Evolutionary conservation across 2,797 vertebrate species (phyloP), one percentile per base, ranked within the genome.

Genomic region (Pipistrellus nathusii): DNA sequence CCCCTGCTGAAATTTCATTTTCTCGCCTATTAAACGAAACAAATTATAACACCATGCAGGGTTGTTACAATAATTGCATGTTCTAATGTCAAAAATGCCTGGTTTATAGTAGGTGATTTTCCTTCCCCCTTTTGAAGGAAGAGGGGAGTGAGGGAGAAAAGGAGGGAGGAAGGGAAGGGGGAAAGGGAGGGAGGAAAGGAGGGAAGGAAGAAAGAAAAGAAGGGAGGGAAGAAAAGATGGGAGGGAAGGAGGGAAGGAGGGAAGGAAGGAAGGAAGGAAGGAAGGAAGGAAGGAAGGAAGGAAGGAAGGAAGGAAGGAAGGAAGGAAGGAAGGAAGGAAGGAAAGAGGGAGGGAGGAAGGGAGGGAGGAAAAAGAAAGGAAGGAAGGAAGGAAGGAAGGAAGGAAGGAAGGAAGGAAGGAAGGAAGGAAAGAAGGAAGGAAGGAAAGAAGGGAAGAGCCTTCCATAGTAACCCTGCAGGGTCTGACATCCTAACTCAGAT

Each of bases 61-160:
- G 59, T 76, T 85, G 44, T 82, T 92, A 76, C 81, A 90, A 71
- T 48, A 73, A 81, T 84, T 59, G 38, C 88, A 64, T 81, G 51
- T 62, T 90, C 85, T 71, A 17, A 59, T 83, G 62, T 81, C 53
- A 44, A 94, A 94, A 86, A 38, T 21, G 17, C 48, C 69, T 25
- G n/a, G 23, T 90, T 88, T 75, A 48, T 81, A 92, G 41, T 57
- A 86, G 32, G 46, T 30, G 27, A 53, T 78, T 90, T 85, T 35
- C 59, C 2, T 12, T 80, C 48, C 41, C 41, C 17, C 41, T 84
- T 17, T 25, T 5, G 30, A 7, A 20, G 23, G n/a, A 13, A 18
- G 30, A 14, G 3, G n/a, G 44, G 32, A 11, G 25, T 17, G 10
- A 18, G 25, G 14, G 17, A 5, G 12, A 5, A 44, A 48, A 14